Evolutionary conservation across 2,888 invertebrate genomes (phyloP).

Genomic region (Isoperla grammatica): DNA sequence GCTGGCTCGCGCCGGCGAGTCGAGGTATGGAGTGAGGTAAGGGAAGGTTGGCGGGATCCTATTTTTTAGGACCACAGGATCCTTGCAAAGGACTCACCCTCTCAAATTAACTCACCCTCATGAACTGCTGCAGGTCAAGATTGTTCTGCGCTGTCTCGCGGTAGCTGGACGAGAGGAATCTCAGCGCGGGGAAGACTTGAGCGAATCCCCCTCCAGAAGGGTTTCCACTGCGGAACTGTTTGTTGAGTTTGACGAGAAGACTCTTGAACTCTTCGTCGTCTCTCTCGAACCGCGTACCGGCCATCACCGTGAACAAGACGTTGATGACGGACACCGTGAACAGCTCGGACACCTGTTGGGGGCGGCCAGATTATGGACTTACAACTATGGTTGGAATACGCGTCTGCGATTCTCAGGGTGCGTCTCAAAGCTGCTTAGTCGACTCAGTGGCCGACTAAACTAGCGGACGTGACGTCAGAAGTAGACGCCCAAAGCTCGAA

Average conservation of each 20-base stretch:
- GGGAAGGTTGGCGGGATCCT: too few relatives aligned
- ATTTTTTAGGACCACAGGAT: too few relatives aligned
- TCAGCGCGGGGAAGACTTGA: background rate
- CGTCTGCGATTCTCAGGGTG: too few relatives aligned
- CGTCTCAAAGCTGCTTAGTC: too few relatives aligned
- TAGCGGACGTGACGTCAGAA: too few relatives aligned
- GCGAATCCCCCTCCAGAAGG: background rate
- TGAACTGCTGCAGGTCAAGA: background rate
- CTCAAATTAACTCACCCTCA: constrained; percentile 10
- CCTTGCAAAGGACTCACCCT: too few relatives aligned
- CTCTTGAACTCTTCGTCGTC: constrained; percentile 26
- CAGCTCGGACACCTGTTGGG: constrained; percentile 22
- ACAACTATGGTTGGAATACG: too few relatives aligned
- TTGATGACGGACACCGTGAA: constrained; percentile 31
- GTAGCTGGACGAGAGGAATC: background rate
- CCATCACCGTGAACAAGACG: constrained; percentile 34
- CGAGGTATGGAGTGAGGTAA: too few relatives aligned
- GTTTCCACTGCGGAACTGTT: constrained; percentile 2
- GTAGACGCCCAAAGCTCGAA: too few relatives aligned
- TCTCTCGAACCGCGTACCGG: constrained; percentile 27
- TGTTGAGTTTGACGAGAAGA: constrained; percentile 20
- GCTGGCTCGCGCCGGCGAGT: too few relatives aligned
- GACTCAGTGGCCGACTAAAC: too few relatives aligned
- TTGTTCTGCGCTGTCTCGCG: background rate
- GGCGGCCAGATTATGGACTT: too few relatives aligned